Base-by-base conservation (phyloP, 2,797 vertebrate species). In the Micropoecilia bifurca region DNA sequence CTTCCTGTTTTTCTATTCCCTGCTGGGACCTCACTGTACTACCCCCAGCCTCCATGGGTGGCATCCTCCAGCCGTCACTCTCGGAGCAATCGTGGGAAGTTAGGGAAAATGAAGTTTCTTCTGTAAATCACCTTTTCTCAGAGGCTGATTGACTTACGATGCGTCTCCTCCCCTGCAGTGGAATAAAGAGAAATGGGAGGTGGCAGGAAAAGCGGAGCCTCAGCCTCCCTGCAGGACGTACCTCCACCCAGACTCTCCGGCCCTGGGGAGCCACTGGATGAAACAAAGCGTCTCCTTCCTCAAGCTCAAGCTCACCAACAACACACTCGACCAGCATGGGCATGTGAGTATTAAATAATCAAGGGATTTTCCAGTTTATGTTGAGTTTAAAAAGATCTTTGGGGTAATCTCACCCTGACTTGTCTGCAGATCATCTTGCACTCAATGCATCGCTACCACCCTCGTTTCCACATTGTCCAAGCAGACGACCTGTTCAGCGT, bases 301-400 rank as follows among this genome's bases (percentile, higher is more conserved):
- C 57, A 99, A 99, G 61, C 95, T 98, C 76, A 99, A 99, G 87
- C 97, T 99, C 84, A 99, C 98, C 87, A 98, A 99, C 95, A 98
- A 98, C 83, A 97, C 97, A 0, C 93, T 98, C 2, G 97, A 98
- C 88, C 97, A 98, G 75, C 97, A 98, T 0, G 97, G 98, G 13
- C 97, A 98, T 30, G 98, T 98, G 84, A 92, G 96, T 92, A 9
- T 7, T 25, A 22, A 81, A 25, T 1, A 1, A 41, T 30, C 3
- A 0, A 20, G 36, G 25, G 18, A 36, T 36, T 14, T 55, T 41
- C 22, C 12, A n/a, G 66, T 59, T 48, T 3, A 16, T 57, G 10
- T 41, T 57, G 6, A 16, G 48, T 46, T 46, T 46, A 30, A 33
- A 45, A 25, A 50, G 20, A n/a, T 20, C 41, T 61, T 6, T 61